A percentile compares a stretch with the other conserved stretches of the same genome.
phyloP scores from a whole-genome alignment of 2,113 vertebrate species.

The Pimephales promelas region DNA sequence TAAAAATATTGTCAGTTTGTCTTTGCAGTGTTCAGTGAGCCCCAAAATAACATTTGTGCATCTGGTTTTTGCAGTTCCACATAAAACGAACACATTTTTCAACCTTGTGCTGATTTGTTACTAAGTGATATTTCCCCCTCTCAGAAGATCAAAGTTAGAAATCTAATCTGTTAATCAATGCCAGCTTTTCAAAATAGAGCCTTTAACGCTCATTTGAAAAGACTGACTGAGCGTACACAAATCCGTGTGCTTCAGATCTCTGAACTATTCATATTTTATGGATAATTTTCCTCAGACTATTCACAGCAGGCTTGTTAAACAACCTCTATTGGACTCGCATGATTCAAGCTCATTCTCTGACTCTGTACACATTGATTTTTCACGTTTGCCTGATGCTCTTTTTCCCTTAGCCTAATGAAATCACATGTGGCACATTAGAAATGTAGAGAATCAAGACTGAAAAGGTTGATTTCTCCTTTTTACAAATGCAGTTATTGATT shows the following conservation, averaged over 20 bases:
- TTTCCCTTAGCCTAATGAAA: neutral
- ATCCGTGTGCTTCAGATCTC: neutral
- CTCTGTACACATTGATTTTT: constrained; percentile 11
- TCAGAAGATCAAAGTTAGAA: constrained; percentile 22
- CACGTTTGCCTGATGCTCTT: neutral
- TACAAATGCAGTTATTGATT: neutral
- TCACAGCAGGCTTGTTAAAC: constrained; percentile 19
- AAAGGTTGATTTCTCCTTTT: neutral
- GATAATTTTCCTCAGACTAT: constrained; percentile 15
- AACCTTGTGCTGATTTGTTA: neutral
- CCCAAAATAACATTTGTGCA: constrained; percentile 19
- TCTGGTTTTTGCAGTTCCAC: neutral
- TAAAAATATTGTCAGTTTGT: neutral
- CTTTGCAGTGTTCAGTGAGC: constrained; percentile 5
- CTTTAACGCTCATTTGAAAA: constrained; percentile 21
- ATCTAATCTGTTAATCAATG: constrained; percentile 35
- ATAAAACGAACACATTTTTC: constrained; percentile 8
- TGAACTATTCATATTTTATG: constrained; percentile 13
- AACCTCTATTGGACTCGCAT: neutral
- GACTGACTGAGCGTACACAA: neutral
- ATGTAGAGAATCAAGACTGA: neutral
- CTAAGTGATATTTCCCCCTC: constrained; percentile 16
- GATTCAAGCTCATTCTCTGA: constrained; percentile 4
- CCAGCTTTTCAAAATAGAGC: constrained; percentile 17
- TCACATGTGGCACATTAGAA: neutral